phyloP scores from a whole-genome alignment of 1,140 invertebrate species.

The Solenopsis invicta region DNA sequence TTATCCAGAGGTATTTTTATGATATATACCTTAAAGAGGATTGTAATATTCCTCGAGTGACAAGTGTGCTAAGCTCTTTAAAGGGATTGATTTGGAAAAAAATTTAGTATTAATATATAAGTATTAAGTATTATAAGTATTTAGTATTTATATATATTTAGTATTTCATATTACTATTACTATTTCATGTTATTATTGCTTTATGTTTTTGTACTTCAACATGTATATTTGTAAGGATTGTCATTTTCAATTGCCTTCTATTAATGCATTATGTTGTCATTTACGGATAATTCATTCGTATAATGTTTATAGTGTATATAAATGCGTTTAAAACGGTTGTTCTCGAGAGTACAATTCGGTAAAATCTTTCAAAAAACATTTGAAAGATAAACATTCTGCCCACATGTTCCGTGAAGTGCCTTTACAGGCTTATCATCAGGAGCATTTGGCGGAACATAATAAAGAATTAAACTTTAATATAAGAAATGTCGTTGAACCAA shows the following conservation, averaged over 20 bases:
- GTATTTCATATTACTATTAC: no score
- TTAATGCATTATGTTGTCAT: no score
- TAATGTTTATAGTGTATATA: conserved; percentile 23
- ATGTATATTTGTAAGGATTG: no score
- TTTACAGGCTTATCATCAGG: not conserved
- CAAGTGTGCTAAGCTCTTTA: not conserved
- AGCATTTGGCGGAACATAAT: not conserved
- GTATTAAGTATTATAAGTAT: no score
- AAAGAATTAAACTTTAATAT: not conserved
- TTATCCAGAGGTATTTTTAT: conserved; percentile 29
- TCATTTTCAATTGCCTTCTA: no score
- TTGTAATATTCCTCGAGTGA: conserved; percentile 14
- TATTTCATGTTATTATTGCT: no score
- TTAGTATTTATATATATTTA: no score
- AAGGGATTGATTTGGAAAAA: not conserved
- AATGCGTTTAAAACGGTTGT: not conserved
- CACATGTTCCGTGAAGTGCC: not conserved
- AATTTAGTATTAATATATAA: no score
- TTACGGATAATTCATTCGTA: conserved; percentile 13
- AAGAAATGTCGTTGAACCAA: not conserved
- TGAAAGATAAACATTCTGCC: conserved; percentile 19
- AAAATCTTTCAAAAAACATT: conserved; percentile 17
- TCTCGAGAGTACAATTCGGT: conserved; percentile 4
- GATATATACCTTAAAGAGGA: conserved; percentile 7
- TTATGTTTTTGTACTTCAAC: no score